phyloP scores from a whole-genome alignment of 2,113 vertebrate genomes.

The Syngnathoides biaculeatus region DNA sequence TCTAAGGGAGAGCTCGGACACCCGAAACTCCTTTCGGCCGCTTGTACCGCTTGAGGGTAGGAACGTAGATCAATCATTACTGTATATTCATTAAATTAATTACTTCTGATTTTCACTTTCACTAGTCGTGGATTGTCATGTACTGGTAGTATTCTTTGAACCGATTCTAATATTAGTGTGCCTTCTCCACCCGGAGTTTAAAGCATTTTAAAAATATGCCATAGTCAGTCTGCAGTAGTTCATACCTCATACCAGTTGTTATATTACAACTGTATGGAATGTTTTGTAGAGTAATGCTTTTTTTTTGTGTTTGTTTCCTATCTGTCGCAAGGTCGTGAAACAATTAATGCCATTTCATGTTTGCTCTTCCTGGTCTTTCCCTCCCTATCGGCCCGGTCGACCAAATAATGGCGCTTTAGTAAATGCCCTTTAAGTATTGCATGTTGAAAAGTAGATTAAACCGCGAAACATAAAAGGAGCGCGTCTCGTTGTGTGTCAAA shows the following conservation, averaged over 20 bases:
- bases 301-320: background rate
- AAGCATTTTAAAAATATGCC: no score
- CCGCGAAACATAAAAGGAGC: background rate
- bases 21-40: no score
- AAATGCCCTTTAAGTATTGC: background rate
- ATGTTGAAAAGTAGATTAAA: background rate
- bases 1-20: no score
- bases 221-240: background rate
- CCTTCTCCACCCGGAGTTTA: background rate
- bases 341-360: background rate
- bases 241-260: no score
- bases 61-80: no score
- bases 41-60: no score
- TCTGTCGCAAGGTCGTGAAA: background rate
- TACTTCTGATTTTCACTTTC: no score
- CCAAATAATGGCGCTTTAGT: background rate
- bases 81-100: no score
- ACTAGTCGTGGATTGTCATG: no score
- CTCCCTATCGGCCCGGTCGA: background rate
- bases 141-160: no score
- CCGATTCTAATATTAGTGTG: no score
- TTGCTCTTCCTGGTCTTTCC: background rate
- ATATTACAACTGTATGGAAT: background rate
- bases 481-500: background rate
- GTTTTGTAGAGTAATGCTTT: background rate